These are phyloP conservation scores for Agonopterix alstromeriana DNA, from an alignment of 2,888 invertebrate species.

Conservation along the genomic window DNA sequence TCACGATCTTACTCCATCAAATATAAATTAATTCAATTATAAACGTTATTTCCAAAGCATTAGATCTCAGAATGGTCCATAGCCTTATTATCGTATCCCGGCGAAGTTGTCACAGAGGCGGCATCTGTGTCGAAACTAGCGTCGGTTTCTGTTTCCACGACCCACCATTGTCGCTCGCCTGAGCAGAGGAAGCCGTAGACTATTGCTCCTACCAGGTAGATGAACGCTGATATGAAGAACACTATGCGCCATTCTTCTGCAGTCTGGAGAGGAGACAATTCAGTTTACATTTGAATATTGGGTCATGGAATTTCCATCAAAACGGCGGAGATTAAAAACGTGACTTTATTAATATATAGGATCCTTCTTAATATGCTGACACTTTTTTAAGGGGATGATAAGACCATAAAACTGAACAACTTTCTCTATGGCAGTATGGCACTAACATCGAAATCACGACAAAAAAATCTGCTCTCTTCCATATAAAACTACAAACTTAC, in stretches of 20 bases:
- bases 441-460: too few relatives aligned
- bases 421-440: too few relatives aligned
- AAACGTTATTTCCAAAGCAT: not conserved
- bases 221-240: slow-evolving; percentile 88
- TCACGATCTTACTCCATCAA: not conserved
- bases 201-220: slow-evolving; percentile 90
- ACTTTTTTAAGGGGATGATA: too few relatives aligned
- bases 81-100: slow-evolving; percentile 46
- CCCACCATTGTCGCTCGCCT: slow-evolving; percentile 91
- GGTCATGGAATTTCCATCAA: too few relatives aligned
- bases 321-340: too few relatives aligned
- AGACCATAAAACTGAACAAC: too few relatives aligned
- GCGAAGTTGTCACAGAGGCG: slow-evolving; percentile 52
- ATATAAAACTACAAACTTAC: too few relatives aligned
- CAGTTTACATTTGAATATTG: too few relatives aligned
- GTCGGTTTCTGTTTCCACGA: slow-evolving; percentile 60
- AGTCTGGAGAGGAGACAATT: slow-evolving; percentile 59
- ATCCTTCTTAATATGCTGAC: too few relatives aligned
- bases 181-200: slow-evolving; percentile 88
- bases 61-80: slow-evolving; percentile 54
- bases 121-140: slow-evolving; percentile 63
- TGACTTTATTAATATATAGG: too few relatives aligned
- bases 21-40: not conserved
- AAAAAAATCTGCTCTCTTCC: too few relatives aligned
- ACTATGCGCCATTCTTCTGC: slow-evolving; percentile 89